Percentiles rank a stretch among this genome's conserved stretches.
Evolutionary conservation across 2,888 invertebrate species (phyloP).

Genomic region (Kryphioiulus occultus): DNA sequence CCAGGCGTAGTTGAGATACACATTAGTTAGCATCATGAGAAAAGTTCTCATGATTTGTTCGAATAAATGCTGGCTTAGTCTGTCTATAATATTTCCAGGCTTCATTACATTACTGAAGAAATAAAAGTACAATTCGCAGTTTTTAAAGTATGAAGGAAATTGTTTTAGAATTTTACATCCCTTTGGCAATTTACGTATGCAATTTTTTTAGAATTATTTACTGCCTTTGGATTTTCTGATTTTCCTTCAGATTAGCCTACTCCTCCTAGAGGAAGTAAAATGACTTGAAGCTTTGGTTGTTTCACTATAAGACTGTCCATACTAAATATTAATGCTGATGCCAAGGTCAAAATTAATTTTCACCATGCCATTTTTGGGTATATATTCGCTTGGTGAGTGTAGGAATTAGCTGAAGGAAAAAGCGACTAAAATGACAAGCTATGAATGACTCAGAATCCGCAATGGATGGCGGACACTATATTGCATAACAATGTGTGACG

Average conservation of each 20-base stretch:
- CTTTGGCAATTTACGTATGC: no score
- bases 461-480: background rate
- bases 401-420: background rate
- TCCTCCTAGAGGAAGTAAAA: background rate
- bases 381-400: background rate
- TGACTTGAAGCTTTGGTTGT: background rate
- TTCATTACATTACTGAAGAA: no score
- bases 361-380: background rate
- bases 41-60: no score
- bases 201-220: no score
- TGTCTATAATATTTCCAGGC: no score
- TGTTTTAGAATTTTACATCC: no score
- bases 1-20: no score
- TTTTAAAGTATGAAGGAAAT: no score
- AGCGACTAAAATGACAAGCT: background rate
- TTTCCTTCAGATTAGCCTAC: background rate
- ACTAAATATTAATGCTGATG: background rate
- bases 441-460: background rate
- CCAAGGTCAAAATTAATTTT: background rate
- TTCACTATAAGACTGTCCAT: background rate
- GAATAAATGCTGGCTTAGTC: no score
- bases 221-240: no score
- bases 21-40: no score
- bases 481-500: background rate
- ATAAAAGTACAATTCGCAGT: no score